These are phyloP conservation scores for Manduca sexta DNA, from an alignment of 1,140 invertebrate genomes.

Conservation along the genomic window DNA sequence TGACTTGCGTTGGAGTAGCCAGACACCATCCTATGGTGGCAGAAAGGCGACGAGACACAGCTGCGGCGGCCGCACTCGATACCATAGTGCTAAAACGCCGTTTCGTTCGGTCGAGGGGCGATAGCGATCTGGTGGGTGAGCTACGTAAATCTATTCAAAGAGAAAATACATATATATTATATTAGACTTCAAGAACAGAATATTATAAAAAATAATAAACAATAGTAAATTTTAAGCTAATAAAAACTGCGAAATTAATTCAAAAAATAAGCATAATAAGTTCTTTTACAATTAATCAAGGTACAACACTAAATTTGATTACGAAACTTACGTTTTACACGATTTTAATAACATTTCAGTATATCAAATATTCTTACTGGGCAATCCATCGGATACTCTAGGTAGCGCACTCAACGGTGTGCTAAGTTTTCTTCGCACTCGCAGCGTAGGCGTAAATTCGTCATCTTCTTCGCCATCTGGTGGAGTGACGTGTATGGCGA, in stretches of 20 bases:
- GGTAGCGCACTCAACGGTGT: conserved; percentile 46
- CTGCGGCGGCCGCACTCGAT: conserved; percentile 49
- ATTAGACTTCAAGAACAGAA: no score
- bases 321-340: no score
- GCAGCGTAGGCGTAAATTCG: conserved; percentile 50
- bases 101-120: conserved; percentile 57
- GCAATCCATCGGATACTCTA: conserved; percentile 28
- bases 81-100: conserved; percentile 66
- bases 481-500: conserved; percentile 64
- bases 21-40: conserved; percentile 66
- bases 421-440: conserved; percentile 54
- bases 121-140: conserved; percentile 38
- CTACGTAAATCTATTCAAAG: conserved; percentile 18
- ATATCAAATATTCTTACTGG: no score
- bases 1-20: conserved; percentile 55
- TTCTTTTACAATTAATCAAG: no score
- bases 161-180: no score
- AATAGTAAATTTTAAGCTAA: background rate
- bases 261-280: no score
- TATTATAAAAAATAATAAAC: background rate
- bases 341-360: no score
- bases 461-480: conserved; percentile 65
- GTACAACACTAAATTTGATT: no score
- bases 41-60: conserved; percentile 57
- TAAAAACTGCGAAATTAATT: no score